Evolutionary conservation across 1,140 invertebrate species (phyloP), one percentile per base, ranked within the genome.

Genomic region (Akabosia matsudoensis): DNA sequence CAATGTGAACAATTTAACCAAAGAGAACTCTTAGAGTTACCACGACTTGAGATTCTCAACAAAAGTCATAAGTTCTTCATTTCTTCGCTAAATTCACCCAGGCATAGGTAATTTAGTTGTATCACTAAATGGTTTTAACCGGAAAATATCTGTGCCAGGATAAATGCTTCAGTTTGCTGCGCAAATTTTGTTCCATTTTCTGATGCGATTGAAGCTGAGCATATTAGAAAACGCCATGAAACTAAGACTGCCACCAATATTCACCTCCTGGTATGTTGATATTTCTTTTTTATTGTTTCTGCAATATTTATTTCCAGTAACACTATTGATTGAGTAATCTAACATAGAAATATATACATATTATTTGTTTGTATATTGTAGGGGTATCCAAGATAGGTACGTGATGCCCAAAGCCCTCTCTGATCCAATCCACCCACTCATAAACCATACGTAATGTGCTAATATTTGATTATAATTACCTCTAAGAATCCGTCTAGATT

Each of bases 251-350:
- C 61, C 61, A 10, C 61, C 61, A 28, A 67, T 67, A 28, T 67
- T 67, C 31, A 30, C 61, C 10, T 67, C 61, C n/a, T 67, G 61
- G 61, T 67, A 67, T 67, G n/a, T n/a, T n/a, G n/a, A n/a, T n/a
- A n/a, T n/a, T n/a, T n/a, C n/a, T n/a, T n/a, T n/a, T n/a, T n/a
- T n/a, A n/a, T n/a, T n/a, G n/a, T n/a, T n/a, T n/a, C n/a, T n/a
- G n/a, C n/a, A n/a, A n/a, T n/a, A n/a, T n/a, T n/a, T n/a, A n/a
- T n/a, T n/a, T n/a, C n/a, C n/a, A n/a, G n/a, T n/a, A n/a, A n/a
- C n/a, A n/a, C n/a, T n/a, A n/a, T n/a, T n/a, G n/a, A n/a, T n/a
- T n/a, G n/a, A n/a, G n/a, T n/a, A n/a, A n/a, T n/a, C n/a, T n/a
- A n/a, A n/a, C n/a, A n/a, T 45, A 45, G 7, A 7, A 45, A 45